Base-by-base conservation (phyloP, 92 coral and sea anemone species). In the Chrysogorgia sp. region DNA sequence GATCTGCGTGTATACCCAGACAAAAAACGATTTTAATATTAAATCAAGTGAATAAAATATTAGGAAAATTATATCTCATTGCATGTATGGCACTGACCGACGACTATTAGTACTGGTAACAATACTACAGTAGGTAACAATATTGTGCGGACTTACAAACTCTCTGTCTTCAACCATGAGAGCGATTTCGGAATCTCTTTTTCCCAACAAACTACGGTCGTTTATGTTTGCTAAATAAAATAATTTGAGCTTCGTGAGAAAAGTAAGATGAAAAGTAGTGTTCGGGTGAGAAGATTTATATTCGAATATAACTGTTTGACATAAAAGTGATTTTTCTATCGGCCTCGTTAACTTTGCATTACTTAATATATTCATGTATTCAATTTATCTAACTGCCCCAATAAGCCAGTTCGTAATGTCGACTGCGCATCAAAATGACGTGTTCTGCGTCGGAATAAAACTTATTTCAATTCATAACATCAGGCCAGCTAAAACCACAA, bases 141-240 rank as follows among this genome's bases (percentile, higher is more conserved):
- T 52, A 52, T 23, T 52, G 59, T 17, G 26, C 20, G 31, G 10
- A 57, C 97, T 88, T 79, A 93, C 98, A 60, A 83, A 85, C 58
- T 91, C 92, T 15, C 60, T 79, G 78, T 93, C 98, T 41, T 84
- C 80, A 8, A 91, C 74, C 40, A 90, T 56, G 40, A 90, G 88
- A n/a, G 98, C 96, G 71, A 93, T 87, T 81, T 93, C 98, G 9
- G 98, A 93, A 72, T 93, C 98, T 58, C 98, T 88, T 43, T 82
- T 83, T 21, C 98, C 98, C 58, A 93, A 84, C 68, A 93, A 74
- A 68, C 98, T 93, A 40, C 98, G 91, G 77, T 93, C 98, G 70
- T 93, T 93, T 68, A 93, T 91, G 63, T 93, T 93, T 0, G 98
- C 98, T 93, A 53, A 9, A 14, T 7, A 24, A 60, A 37, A 62